phyloP scores from a whole-genome alignment of 2,888 invertebrate species.

The Polia nebulosa region DNA sequence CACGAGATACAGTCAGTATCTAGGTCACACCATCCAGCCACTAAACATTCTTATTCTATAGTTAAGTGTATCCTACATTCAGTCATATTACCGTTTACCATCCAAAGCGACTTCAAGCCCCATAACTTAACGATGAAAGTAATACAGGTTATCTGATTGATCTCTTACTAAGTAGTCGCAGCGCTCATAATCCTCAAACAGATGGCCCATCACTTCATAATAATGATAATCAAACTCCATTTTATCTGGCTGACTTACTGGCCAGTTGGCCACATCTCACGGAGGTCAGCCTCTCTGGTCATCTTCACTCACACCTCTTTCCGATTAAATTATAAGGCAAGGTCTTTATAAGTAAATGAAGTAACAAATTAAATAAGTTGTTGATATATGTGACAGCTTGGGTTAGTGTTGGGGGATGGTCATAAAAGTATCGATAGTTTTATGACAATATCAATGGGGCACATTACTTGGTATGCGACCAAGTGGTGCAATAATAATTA shows the following conservation, averaged over 20 bases:
- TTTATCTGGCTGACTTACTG: constrained; percentile 7
- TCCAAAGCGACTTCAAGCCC: neutral
- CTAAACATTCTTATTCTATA: neutral
- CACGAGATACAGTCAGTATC: neutral
- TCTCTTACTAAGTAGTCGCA: constrained; percentile 6
- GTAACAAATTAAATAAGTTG: constrained; percentile 51
- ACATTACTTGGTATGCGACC: neutral
- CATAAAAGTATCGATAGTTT: constrained; percentile 30
- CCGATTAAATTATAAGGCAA: constrained; percentile 49
- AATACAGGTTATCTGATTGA: constrained; percentile 21
- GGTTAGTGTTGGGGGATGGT: constrained; percentile 24
- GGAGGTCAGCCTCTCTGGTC: constrained; percentile 49
- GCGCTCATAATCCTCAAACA: constrained; percentile 18
- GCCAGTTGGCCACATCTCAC: neutral
- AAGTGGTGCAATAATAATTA: no score
- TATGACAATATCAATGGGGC: neutral
- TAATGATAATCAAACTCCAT: constrained; percentile 25
- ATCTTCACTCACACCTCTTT: constrained; percentile 45
- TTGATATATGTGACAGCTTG: constrained; percentile 27
- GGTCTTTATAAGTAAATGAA: constrained; percentile 45
- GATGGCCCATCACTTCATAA: constrained; percentile 25
- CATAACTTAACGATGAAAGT: constrained; percentile 10
- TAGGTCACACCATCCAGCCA: neutral
- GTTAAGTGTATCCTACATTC: no score
- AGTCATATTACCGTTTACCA: neutral